phyloP scores from a whole-genome alignment of 2,797 vertebrate genomes.

The Crax fasciolata region DNA sequence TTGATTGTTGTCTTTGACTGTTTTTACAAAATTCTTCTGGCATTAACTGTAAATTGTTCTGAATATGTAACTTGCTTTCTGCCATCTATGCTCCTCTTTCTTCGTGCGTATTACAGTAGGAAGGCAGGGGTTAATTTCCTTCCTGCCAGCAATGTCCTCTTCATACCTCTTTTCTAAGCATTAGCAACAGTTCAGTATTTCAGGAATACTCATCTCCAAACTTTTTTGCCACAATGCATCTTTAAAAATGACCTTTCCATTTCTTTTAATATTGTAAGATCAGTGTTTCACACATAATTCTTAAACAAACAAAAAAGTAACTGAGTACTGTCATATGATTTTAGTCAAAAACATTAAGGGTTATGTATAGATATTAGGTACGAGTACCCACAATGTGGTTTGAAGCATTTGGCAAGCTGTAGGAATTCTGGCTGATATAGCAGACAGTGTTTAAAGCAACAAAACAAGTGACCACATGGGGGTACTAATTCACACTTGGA shows the following conservation, averaged over 20 bases:
- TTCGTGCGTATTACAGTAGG: background rate
- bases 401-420: background rate
- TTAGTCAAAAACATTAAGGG: background rate
- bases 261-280: background rate
- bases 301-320: background rate
- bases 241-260: background rate
- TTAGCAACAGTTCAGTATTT: background rate
- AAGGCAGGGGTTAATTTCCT: background rate
- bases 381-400: background rate
- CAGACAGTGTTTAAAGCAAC: background rate
- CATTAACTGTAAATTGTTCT: background rate
- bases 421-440: background rate
- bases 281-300: background rate
- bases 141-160: background rate
- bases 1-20: background rate
- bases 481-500: conserved; percentile 30
- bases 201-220: background rate
- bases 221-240: background rate
- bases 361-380: background rate
- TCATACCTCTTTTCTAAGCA: background rate
- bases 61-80: background rate
- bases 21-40: background rate
- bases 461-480: conserved; percentile 25
- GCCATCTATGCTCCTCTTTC: background rate
- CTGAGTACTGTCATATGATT: background rate